These are phyloP conservation scores for Casuarius casuarius DNA, from an alignment of 2,113 vertebrate species.

Conservation along the genomic window DNA sequence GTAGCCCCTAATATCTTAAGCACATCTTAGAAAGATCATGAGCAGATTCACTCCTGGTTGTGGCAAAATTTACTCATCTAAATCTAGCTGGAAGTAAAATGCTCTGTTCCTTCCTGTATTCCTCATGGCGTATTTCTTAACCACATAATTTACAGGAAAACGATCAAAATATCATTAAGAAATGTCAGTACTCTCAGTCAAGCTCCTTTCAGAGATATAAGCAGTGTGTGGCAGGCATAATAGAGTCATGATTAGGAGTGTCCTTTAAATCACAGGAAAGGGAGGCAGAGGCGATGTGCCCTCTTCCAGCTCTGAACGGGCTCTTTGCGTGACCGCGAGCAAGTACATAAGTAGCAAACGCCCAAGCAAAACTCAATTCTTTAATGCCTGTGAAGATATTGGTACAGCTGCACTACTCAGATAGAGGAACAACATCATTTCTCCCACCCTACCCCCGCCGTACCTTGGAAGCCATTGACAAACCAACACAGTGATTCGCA, in stretches of 20 bases:
- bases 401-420: not conserved
- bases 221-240: slow-evolving; percentile 17
- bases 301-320: not conserved
- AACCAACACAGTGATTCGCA: not conserved
- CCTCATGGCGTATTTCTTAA: slow-evolving; percentile 5
- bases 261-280: slow-evolving; percentile 53
- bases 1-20: not conserved
- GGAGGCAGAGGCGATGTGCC: not conserved
- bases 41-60: not conserved
- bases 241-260: slow-evolving; percentile 20
- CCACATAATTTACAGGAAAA: slow-evolving; percentile 31
- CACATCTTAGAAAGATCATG: not conserved
- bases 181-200: slow-evolving; percentile 40
- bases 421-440: not conserved
- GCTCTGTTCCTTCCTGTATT: not conserved
- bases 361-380: slow-evolving; percentile 7
- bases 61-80: not conserved
- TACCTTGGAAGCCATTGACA: not conserved
- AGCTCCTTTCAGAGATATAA: slow-evolving; percentile 16
- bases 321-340: not conserved
- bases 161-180: slow-evolving; percentile 55
- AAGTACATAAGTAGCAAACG: not conserved
- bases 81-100: not conserved
- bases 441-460: not conserved
- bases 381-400: not conserved